Conservation (phyloP, 2,888 invertebrate genomes). For the Liopterus haemorrhoidalis region DNA sequence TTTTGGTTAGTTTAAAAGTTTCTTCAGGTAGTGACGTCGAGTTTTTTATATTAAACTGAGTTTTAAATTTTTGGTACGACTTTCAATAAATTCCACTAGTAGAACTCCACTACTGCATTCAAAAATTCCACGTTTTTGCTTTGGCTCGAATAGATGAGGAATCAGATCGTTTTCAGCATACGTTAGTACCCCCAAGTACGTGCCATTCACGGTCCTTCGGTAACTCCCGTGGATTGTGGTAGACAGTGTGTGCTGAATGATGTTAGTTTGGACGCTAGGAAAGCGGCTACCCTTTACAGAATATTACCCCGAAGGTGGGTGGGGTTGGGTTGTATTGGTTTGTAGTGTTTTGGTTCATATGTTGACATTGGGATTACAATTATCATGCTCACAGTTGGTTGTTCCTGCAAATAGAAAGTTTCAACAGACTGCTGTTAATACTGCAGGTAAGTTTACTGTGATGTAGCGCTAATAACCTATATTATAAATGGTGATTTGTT, state of each 20-base stretch:
- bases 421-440: conserved; percentile 55
- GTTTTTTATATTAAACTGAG: no score
- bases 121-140: conserved; percentile 42
- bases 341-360: conserved; percentile 68
- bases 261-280: conserved; percentile 42
- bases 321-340: conserved; percentile 76
- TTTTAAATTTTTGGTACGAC: no score
- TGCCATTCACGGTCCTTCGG: conserved; percentile 10
- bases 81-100: no score
- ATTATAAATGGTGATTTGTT: no score
- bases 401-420: conserved; percentile 56
- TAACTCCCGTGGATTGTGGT: conserved; percentile 24
- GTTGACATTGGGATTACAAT: conserved; percentile 68
- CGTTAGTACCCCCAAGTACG: background rate
- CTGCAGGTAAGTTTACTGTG: conserved; percentile 55
- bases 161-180: conserved; percentile 19
- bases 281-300: conserved; percentile 47
- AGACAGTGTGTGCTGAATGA: conserved; percentile 37
- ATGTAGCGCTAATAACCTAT: no score
- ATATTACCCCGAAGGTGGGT: conserved; percentile 82
- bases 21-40: no score
- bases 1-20: no score
- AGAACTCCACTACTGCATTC: conserved; percentile 28
- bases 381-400: conserved; percentile 56
- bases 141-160: conserved; percentile 40